A percentile compares a stretch with the other conserved stretches of the same genome.
Conservation (phyloP, 1,140 invertebrate species). For the Lysiphlebus fabarum region DNA sequence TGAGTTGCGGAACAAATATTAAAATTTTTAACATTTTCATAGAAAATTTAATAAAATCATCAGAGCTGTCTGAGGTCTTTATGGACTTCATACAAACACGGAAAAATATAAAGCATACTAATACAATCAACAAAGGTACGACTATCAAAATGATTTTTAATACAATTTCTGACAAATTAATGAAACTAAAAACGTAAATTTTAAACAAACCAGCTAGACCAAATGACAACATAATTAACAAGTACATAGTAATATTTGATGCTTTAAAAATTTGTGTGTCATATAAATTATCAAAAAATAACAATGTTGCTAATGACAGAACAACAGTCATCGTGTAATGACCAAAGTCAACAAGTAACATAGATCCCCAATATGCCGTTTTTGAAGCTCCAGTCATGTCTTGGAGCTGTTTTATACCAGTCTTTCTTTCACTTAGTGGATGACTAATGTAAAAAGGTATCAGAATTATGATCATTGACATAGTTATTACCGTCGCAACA, state of each 20-base stretch:
- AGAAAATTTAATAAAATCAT: too few species aligned
- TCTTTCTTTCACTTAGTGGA: constrained; percentile 39
- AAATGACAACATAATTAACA: constrained; percentile 39
- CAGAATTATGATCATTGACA: constrained; percentile 16
- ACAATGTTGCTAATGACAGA: constrained; percentile 13
- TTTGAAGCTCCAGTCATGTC: constrained; percentile 60
- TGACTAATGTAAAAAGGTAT: constrained; percentile 45
- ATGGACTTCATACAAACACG: too few species aligned
- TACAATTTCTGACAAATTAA: too few species aligned
- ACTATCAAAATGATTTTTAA: not conserved
- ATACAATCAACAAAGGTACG: constrained; percentile 31
- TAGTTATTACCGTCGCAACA: too few species aligned
- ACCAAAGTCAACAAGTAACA: constrained; percentile 55
- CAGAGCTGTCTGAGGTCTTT: too few species aligned
- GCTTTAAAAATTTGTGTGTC: constrained; percentile 16
- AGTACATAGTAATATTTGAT: constrained; percentile 30
- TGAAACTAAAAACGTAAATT: too few species aligned
- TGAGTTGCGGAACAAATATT: too few species aligned
- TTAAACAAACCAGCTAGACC: constrained; percentile 28
- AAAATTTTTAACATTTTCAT: too few species aligned
- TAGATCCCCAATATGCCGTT: constrained; percentile 57
- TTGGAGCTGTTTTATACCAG: constrained; percentile 62
- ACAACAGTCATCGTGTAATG: constrained; percentile 19
- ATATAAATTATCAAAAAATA: constrained; percentile 11
- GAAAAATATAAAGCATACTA: too few species aligned